These are phyloP conservation scores for Pteronura brasiliensis DNA, from an alignment of 2,113 vertebrate species.

Conservation along the genomic window DNA sequence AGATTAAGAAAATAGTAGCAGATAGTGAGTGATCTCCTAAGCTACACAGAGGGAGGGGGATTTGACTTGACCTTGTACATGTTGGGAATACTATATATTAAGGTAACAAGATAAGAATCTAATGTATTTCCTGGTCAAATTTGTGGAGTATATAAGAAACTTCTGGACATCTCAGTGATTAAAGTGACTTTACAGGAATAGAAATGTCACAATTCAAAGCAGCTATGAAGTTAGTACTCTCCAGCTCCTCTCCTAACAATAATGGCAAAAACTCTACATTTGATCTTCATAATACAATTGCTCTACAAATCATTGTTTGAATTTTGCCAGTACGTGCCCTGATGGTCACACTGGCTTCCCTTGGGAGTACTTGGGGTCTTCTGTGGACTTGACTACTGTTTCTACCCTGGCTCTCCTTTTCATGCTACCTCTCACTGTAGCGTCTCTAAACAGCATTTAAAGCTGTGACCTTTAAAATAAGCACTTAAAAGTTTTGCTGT, in stretches of 20 bases:
- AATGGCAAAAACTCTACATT: neutral
- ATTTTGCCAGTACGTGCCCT: neutral
- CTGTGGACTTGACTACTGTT: neutral
- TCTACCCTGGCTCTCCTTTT: neutral
- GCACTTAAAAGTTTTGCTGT: conserved; percentile 3
- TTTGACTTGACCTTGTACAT: neutral
- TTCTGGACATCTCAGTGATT: conserved; percentile 8
- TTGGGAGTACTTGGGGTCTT: neutral
- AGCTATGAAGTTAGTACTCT: neutral
- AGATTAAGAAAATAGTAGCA: neutral
- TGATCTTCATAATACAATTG: neutral
- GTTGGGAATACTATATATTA: neutral
- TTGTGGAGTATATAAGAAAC: neutral
- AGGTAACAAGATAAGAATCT: neutral
- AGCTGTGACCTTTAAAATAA: conserved; percentile 45
- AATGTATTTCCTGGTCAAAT: conserved; percentile 11
- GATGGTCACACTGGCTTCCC: neutral
- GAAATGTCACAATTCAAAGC: conserved; percentile 41
- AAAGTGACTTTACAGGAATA: neutral
- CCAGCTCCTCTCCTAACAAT: neutral
- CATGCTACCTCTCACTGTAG: neutral
- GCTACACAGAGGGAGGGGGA: neutral
- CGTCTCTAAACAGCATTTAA: conserved; percentile 31
- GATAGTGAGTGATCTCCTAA: neutral
- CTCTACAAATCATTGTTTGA: neutral